A percentile compares a stretch with the other conserved stretches of the same genome.
Evolutionary conservation across 2,888 invertebrate species (phyloP).

Genomic region (Furcula furcula): DNA sequence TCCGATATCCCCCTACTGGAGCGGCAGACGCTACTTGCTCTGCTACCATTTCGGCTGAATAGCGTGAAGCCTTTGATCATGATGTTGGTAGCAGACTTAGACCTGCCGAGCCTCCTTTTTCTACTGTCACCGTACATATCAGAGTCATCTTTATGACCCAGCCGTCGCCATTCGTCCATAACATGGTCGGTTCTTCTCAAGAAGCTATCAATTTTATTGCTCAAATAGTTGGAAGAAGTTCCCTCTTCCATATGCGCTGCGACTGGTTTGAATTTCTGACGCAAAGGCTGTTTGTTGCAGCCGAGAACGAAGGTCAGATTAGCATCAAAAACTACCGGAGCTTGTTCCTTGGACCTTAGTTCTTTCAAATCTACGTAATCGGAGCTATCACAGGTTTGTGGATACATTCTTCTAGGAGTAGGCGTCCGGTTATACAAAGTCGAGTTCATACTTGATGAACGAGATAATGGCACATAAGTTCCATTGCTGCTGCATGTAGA

Average conservation of each 20-base stretch:
- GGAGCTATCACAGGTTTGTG: slow-evolving; percentile 80
- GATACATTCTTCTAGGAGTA: slow-evolving; percentile 85
- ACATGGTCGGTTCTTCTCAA: slow-evolving; percentile 92
- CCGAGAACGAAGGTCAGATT: slow-evolving; percentile 90
- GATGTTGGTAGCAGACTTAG: slow-evolving; percentile 90
- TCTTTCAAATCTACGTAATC: slow-evolving; percentile 80
- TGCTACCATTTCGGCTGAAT: slow-evolving; percentile 78
- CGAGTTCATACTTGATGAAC: slow-evolving; percentile 70
- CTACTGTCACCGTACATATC: slow-evolving; percentile 59
- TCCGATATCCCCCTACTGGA: slow-evolving; percentile 81
- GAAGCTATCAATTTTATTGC: slow-evolving; percentile 89
- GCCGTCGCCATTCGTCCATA: slow-evolving; percentile 91
- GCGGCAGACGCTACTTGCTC: slow-evolving; percentile 79
- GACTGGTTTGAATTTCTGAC: slow-evolving; percentile 85
- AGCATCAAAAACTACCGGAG: slow-evolving; percentile 91
- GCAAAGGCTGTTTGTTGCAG: slow-evolving; percentile 85
- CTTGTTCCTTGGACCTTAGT: slow-evolving; percentile 84
- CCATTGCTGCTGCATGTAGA: slow-evolving; percentile 75
- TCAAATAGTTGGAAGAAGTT: slow-evolving; percentile 89
- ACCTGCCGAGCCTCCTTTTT: slow-evolving; percentile 79
- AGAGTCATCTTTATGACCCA: slow-evolving; percentile 83
- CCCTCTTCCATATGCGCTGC: slow-evolving; percentile 89
- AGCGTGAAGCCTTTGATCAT: slow-evolving; percentile 91
- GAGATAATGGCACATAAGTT: slow-evolving; percentile 64
- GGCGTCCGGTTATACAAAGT: slow-evolving; percentile 65